phyloP scores from a whole-genome alignment of 2,113 vertebrate species.

The Plecturocebus donacophilus region DNA sequence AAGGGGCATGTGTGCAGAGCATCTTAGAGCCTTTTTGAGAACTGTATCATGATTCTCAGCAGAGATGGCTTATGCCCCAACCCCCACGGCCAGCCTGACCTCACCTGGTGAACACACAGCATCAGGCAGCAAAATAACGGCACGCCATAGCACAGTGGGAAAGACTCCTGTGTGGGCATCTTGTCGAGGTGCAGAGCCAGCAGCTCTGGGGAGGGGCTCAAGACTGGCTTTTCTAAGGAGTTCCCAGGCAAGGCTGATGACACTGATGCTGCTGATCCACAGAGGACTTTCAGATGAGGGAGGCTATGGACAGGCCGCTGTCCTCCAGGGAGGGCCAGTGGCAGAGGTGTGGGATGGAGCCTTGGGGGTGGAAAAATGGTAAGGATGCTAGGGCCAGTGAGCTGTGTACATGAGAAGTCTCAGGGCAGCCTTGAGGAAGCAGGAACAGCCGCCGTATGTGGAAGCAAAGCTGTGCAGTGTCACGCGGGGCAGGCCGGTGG shows the following conservation, averaged over 20 bases:
- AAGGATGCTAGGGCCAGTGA: neutral
- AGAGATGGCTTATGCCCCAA: neutral
- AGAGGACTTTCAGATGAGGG: accelerated
- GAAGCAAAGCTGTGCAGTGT: accelerated
- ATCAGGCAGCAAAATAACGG: accelerated
- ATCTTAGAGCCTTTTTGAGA: neutral
- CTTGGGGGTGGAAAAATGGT: neutral
- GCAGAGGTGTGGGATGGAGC: neutral
- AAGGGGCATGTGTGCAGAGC: accelerated
- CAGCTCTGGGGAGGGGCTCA: neutral
- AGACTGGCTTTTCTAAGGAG: neutral
- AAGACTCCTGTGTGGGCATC: neutral
- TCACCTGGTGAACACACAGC: neutral
- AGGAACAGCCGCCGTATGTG: neutral
- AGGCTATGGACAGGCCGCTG: accelerated
- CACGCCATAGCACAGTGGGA: accelerated
- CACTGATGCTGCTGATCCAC: too few species aligned
- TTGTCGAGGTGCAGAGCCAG: neutral
- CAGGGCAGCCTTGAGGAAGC: accelerated
- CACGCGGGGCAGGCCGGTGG: neutral
- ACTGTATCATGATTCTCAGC: neutral
- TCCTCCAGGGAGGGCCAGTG: neutral
- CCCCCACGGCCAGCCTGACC: neutral
- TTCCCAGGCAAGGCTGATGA: neutral
- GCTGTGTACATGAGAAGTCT: too few species aligned